Percentiles rank a stretch among this genome's conserved stretches.
Evolutionary conservation across 2,797 vertebrate species (phyloP).

Genomic region (Todus mexicanus): DNA sequence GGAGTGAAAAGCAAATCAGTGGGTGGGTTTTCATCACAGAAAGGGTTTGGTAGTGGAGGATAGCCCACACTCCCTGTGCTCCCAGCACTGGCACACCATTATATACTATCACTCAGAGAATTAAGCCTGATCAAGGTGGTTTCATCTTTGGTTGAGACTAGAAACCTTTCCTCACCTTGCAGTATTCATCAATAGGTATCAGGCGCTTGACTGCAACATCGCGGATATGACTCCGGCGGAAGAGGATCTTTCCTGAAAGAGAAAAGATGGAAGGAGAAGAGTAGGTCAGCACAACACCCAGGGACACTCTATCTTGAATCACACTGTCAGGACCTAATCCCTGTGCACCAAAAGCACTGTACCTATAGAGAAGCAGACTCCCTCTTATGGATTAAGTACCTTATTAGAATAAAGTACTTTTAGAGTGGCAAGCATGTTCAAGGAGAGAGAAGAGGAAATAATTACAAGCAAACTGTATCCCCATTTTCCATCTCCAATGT

Average conservation of each 20-base stretch:
- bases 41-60: not conserved
- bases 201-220: constrained; percentile 97
- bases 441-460: not conserved
- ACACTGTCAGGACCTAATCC: not conserved
- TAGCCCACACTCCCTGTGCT: rapidly evolving
- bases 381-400: not conserved
- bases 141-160: not conserved
- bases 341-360: not conserved
- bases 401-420: not conserved
- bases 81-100: not conserved
- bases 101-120: not conserved
- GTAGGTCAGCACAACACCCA: not conserved
- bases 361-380: not conserved
- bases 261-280: not conserved
- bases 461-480: not conserved
- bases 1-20: not conserved
- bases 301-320: not conserved
- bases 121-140: rapidly evolving
- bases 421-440: rapidly evolving
- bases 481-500: not conserved
- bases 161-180: constrained; percentile 82
- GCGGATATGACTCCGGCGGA: constrained; percentile 94
- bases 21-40: not conserved
- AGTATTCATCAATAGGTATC: constrained; percentile 96
- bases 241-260: constrained; percentile 92